These are phyloP conservation scores for Ormyrus labotus DNA, from an alignment of 2,888 invertebrate genomes.

Conservation along the genomic window DNA sequence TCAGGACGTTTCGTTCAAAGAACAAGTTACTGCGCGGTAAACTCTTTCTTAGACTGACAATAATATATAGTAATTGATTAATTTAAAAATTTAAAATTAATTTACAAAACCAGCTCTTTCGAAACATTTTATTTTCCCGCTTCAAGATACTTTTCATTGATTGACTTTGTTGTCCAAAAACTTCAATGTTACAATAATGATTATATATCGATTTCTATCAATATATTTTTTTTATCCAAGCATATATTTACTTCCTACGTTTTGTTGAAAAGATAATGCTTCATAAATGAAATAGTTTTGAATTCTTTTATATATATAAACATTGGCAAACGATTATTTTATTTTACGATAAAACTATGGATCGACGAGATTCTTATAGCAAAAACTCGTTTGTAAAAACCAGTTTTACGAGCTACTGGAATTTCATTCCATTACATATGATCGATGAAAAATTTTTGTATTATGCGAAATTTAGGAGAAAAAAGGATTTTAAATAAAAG, in stretches of 20 bases:
- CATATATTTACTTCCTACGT: too few species aligned
- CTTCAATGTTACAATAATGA: too few species aligned
- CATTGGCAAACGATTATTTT: slow-evolving; percentile 17
- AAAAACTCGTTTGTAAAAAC: slow-evolving; percentile 53
- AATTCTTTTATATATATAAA: not conserved
- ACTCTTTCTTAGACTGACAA: too few species aligned
- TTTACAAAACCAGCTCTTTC: too few species aligned
- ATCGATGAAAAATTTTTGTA: slow-evolving; percentile 44
- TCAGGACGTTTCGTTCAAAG: too few species aligned
- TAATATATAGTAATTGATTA: too few species aligned
- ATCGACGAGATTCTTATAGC: slow-evolving; percentile 30
- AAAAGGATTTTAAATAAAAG: too few species aligned
- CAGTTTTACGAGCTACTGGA: slow-evolving; percentile 52
- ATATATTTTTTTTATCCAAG: not conserved
- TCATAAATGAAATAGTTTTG: not conserved
- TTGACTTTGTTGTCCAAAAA: too few species aligned
- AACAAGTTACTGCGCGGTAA: too few species aligned
- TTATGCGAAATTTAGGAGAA: slow-evolving; percentile 22
- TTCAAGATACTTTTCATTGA: too few species aligned
- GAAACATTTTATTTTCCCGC: too few species aligned
- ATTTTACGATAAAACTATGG: slow-evolving; percentile 10
- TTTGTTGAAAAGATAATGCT: not conserved
- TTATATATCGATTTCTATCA: not conserved
- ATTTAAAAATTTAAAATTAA: too few species aligned
- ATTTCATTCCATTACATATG: slow-evolving; percentile 43